These are phyloP conservation scores for Melopsittacus undulatus DNA, from an alignment of 2,797 vertebrate species.

Conservation along the genomic window DNA sequence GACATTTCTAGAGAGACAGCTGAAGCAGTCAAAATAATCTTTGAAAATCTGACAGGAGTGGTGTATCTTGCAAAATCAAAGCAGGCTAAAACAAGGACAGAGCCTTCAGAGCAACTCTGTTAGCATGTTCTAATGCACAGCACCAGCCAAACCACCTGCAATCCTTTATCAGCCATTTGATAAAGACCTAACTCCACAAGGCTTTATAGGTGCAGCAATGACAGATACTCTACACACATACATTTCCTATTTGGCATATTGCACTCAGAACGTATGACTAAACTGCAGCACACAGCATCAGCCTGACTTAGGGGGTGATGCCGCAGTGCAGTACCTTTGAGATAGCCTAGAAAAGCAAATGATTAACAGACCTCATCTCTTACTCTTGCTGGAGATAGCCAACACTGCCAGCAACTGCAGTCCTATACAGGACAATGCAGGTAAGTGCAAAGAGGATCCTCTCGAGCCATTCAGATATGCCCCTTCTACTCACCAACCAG, in stretches of 20 bases:
- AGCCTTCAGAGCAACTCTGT: neutral
- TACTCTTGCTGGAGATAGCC: neutral
- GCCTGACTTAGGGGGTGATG: neutral
- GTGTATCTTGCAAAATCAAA: neutral
- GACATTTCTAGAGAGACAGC: neutral
- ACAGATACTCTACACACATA: fast-evolving
- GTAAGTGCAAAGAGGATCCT: neutral
- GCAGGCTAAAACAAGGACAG: neutral
- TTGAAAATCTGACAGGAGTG: neutral
- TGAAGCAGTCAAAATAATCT: neutral
- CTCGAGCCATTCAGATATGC: neutral
- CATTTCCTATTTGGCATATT: neutral
- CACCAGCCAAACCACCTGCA: neutral
- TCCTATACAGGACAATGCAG: neutral
- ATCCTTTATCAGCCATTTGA: neutral
- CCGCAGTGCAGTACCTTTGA: neutral
- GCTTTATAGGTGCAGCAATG: neutral
- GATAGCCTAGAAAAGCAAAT: neutral
- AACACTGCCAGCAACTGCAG: neutral
- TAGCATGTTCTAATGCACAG: neutral
- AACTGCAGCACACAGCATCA: neutral
- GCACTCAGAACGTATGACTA: neutral
- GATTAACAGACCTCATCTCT: neutral
- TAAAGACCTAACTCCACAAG: neutral
- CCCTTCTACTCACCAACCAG: neutral